Percentiles rank a stretch among this genome's conserved stretches.
Evolutionary conservation across 2,888 invertebrate genomes (phyloP).

Genomic region (Dolomedes plantarius): DNA sequence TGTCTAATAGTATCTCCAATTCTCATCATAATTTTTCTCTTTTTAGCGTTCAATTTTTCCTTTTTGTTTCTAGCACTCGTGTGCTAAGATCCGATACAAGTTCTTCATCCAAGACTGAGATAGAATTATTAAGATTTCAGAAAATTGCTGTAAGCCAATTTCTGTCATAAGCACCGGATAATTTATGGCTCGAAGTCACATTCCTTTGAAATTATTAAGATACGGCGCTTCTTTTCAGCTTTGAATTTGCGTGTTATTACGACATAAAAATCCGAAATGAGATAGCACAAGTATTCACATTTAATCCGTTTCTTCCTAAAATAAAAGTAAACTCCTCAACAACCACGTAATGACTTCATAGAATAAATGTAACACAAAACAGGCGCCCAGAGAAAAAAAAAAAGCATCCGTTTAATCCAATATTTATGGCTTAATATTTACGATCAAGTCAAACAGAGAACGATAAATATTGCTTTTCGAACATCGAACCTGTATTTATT

Average conservation of each 20-base stretch:
- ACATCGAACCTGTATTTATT: constrained; percentile 17
- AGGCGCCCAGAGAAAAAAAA: neutral
- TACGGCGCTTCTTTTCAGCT: neutral
- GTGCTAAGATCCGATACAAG: too few relatives aligned
- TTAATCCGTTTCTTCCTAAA: neutral
- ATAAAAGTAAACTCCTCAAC: neutral
- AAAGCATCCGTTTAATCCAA: neutral
- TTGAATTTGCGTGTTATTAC: neutral
- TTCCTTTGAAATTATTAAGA: neutral
- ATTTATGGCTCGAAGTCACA: neutral
- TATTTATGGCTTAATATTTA: constrained; percentile 8
- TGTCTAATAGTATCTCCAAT: too few relatives aligned
- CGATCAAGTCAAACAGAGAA: constrained; percentile 6
- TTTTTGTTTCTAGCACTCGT: too few relatives aligned
- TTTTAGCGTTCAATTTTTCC: too few relatives aligned
- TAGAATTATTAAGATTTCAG: neutral
- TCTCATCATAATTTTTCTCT: too few relatives aligned
- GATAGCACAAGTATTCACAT: neutral
- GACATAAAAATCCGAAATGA: neutral
- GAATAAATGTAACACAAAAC: neutral
- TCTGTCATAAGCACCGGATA: neutral
- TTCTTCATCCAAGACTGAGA: too few relatives aligned
- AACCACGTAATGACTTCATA: constrained; percentile 7
- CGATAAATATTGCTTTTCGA: constrained; percentile 9
- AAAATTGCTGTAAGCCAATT: neutral